Evolutionary conservation across 2,113 vertebrate species (phyloP), one percentile per base, ranked within the genome.

Genomic region (Quiscalus mexicanus): DNA sequence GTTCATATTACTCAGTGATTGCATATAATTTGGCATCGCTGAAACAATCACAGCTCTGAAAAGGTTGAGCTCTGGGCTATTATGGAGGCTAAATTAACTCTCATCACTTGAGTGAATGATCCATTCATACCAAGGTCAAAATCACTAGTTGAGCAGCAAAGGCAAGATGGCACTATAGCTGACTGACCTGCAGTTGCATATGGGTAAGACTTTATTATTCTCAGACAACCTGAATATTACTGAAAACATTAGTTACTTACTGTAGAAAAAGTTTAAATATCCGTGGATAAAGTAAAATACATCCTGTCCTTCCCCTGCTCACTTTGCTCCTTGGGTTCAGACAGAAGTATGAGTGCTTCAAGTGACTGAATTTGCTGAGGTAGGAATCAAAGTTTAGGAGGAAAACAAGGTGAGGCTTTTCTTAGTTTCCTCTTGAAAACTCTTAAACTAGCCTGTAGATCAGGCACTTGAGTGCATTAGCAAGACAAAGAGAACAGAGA

Each of bases 81-180:
- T 96, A 95, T 6, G 23, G 89, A 79, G 93, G 80, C 87, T 94
- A 95, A 97, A 96, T 97, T 96, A 96, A 94, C 81, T 95, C 93
- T 90, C 91, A 95, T 96, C 96, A 94, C 89, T 95, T 55, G 81
- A 95, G 84, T 63, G 96, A 96, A 94, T 91, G 95, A 95, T 93
- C 95, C 96, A 95, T 93, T 91, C 95, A 95, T 62, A 89, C 42
- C 94, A 96, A 96, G 95, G 94, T 96, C 94, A 96, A 94, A 95
- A 90, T 90, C 70, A 80, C 84, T 85, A 91, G 84, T 70, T 90
- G 58, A 95, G 63, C 78, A 87, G 55, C 84, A 91, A 19, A 12
- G 78, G 59, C 59, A 90, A 93, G 93, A 79, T 50, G 69, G 71
- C 78, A 67, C 71, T 86, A 23, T 5, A 94, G 82, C 63, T 90